Evolutionary conservation across 2,888 invertebrate species (phyloP), one percentile per base, ranked within the genome.

Genomic region (Melanargia galathea): DNA sequence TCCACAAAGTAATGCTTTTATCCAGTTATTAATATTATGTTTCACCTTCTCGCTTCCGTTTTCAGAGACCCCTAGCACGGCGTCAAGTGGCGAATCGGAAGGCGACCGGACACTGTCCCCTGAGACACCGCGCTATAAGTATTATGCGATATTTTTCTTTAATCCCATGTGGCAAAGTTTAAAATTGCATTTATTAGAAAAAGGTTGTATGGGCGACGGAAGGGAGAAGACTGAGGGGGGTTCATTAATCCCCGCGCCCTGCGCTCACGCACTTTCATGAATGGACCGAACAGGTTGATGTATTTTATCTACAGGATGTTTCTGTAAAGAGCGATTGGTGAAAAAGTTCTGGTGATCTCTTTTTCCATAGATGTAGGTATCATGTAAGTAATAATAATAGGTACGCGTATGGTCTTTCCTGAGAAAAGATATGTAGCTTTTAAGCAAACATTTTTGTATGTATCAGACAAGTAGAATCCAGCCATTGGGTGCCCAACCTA

Each of bases 191-290:
- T 38, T 52, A 1, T 1, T 6, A 13, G 18, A 26, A 30, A 49
- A 67, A 85, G 84, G 86, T 75, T 86, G 77, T 81, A 76, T n/a
- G 74, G 76, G 81, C 72, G 78, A 81, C 74, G 79, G 76, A 80
- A 80, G 81, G 80, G 75, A 73, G 82, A 76, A 76, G 83, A 73
- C 82, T 75, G 75, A 73, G 76, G 83, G 86, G 84, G 86, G 85
- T 89, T 88, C 90, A 90, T 91, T 90, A 90, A 90, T 90, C 90
- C 90, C 90, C 90, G 87, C 90, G 87, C 90, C 88, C 89, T 90
- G 90, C 90, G 90, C 89, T 80, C 90, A 89, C 90, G 90, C 90
- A 91, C 90, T 91, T 90, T 91, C 89, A 91, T 91, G 90, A 91
- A 91, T 91, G 90, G 87, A 82, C 84, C 86, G 84, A 90, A 90